Base-by-base conservation (phyloP, 2,888 invertebrate species). In the Erpobdella octoculata region DNA sequence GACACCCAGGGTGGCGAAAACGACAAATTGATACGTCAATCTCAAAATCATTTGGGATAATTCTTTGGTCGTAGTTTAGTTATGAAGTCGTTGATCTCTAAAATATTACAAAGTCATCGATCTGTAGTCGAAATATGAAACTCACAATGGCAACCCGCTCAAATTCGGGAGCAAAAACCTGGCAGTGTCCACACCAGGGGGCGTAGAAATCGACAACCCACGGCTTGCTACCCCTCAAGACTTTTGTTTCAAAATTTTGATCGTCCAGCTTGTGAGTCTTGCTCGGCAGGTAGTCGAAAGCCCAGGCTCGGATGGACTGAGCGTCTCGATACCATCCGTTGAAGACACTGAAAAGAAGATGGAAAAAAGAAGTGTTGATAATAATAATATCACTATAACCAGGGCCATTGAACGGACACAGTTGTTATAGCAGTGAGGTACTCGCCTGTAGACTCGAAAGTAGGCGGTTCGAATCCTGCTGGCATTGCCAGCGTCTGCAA, bases 161-260 rank as follows among this genome's bases (percentile, higher is more conserved):
- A 82, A 88, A 89, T 75, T 88, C 87, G 1, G 89, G 89, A 73
- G 88, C 88, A 80, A 90, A 88, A 74, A 85, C 84, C 74, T 87
- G 85, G 78, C 89, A 89, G 76, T 83, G 85, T 0, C 84, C 84
- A 77, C 85, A 86, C 83, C 83, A 83, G 1, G 82, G 82, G 5
- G 82, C 80, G 75, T 78, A 83, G 76, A 81, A 83, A 71, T 83
- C 82, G 35, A 83, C 74, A 21, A 83, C 71, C 88, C 86, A 87
- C 0, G 86, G 85, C 79, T 85, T 83, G 36, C 80, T 78, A 71
- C 86, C 85, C 0, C 82, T 79, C 21, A 88, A 78, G 18, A 89
- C 85, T 70, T 84, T 78, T 5, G 79, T 70, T 21, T 35, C 33
- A 59, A 74, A 74, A 1, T 33, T 77, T 78, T 69, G 83, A 36